phyloP scores from a whole-genome alignment of 2,113 vertebrate genomes.

The Lanius ludovicianus region DNA sequence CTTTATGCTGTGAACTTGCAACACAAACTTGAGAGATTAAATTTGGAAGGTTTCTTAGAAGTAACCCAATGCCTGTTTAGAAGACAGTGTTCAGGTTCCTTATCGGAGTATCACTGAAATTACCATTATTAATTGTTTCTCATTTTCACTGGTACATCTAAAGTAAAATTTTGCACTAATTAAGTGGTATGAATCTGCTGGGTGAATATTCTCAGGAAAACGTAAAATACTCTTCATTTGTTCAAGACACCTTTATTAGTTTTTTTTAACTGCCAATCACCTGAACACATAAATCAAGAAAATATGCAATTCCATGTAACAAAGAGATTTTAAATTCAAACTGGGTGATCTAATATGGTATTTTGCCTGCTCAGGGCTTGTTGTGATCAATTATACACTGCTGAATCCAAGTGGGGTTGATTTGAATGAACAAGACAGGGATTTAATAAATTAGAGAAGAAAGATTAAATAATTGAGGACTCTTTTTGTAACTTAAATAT shows the following conservation, averaged over 20 bases:
- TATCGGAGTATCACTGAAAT: neutral
- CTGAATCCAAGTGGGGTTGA: neutral
- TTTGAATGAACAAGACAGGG: neutral
- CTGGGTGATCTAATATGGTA: neutral
- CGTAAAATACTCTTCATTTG: neutral
- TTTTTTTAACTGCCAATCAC: neutral
- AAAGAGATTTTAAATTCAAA: neutral
- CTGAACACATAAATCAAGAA: neutral
- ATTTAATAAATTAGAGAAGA: neutral
- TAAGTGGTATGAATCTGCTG: neutral
- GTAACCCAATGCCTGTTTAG: neutral
- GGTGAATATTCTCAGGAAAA: neutral
- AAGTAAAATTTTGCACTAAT: neutral
- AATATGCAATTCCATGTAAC: neutral
- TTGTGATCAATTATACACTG: neutral
- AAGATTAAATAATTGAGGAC: neutral
- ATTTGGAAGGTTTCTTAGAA: neutral
- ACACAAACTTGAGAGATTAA: neutral
- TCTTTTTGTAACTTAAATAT: neutral
- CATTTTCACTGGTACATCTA: neutral
- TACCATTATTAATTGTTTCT: neutral
- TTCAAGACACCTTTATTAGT: neutral
- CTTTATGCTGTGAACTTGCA: neutral
- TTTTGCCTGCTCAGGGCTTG: neutral
- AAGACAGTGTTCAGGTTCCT: neutral